Conservation (phyloP, 2,113 vertebrate genomes). For the Acinonyx jubatus region DNA sequence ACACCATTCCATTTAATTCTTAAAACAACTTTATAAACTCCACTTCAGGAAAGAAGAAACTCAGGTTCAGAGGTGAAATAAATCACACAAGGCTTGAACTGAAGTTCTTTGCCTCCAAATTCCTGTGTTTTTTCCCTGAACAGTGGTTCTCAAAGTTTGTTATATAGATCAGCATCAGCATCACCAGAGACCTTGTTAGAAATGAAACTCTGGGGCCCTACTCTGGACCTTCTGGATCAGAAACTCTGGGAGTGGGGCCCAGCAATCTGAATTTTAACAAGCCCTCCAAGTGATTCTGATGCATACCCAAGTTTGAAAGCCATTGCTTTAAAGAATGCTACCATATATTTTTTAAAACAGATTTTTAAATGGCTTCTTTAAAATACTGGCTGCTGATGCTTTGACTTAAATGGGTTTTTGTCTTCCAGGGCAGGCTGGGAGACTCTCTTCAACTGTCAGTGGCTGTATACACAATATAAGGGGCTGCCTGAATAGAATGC, state of each 20-base stretch:
- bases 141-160: not conserved
- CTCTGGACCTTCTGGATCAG: not conserved
- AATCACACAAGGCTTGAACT: not conserved
- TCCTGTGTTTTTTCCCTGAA: not conserved
- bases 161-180: not conserved
- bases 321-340: not conserved
- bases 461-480: not conserved
- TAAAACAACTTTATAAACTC: not conserved
- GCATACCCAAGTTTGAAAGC: not conserved
- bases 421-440: constrained; percentile 3
- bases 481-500: not conserved
- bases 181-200: not conserved
- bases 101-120: constrained; percentile 19
- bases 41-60: constrained; percentile 25
- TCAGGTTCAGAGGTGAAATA: not conserved
- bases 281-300: not conserved
- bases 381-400: not conserved
- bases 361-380: constrained; percentile 16
- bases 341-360: not conserved
- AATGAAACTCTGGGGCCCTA: not conserved
- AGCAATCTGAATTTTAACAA: not conserved
- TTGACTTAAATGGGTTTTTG: not conserved
- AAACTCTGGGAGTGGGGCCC: not conserved
- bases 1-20: not conserved
- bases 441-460: not conserved